Base-by-base conservation (phyloP, 2,797 vertebrate genomes). In the Syngnathus acus region DNA sequence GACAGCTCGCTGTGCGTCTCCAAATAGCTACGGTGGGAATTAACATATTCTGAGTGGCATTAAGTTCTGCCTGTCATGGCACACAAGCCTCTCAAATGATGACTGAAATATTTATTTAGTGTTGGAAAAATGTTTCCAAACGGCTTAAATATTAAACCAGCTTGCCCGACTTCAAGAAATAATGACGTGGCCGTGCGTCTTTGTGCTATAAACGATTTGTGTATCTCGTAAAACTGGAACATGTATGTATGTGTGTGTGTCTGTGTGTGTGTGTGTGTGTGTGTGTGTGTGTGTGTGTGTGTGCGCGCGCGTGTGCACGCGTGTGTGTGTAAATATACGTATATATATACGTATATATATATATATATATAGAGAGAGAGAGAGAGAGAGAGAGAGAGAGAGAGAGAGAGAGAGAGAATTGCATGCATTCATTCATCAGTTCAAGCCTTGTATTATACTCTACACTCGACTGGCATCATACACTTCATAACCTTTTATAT, bases 21-120 rank as follows among this genome's bases (percentile, higher is more conserved):
- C 71, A 83, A 82, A 83, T 71, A 67, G 73, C 81, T 84, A 72
- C 63, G 51, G 68, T 6, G 72, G 77, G 78, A 83, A 77, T 84
- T 78, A 83, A 73, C 74, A 79, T 73, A 78, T 76, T 70, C 70
- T 68, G 61, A 66, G 68, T 75, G 76, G 68, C 69, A 70, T 59
- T 65, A 66, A 68, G 68, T 68, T 53, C 23, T 48, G 66, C 16
- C 65, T 63, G 73, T 69, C 19, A 47, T 55, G 61, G 68, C 66
- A 65, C 61, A 65, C 19, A 10, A 55, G 9, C 32, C 58, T 67
- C 71, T 73, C 65, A 47, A 67, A 53, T 67, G 75, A 76, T 62
- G 55, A 71, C 64, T 65, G 26, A 68, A 81, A 81, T 59, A 66
- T 78, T 53, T 64, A 75, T 78, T 66, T 68, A 69, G 57, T 70